Conservation (phyloP, 2,113 vertebrate species). For the Rhea pennata region DNA sequence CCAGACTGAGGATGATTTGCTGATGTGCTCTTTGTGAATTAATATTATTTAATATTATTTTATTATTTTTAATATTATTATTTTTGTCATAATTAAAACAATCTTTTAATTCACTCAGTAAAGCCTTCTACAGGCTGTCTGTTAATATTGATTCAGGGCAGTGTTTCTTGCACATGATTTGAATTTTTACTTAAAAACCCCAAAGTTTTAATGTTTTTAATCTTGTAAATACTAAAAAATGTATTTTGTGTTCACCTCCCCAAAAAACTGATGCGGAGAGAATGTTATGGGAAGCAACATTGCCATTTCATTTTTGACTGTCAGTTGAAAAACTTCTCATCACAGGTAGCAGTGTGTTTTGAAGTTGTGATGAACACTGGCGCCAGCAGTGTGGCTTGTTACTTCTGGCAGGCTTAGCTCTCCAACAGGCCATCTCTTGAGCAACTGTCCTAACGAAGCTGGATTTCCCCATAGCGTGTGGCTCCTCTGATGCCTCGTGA, state of each 20-base stretch:
- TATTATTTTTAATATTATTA: neutral
- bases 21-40: neutral
- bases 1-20: neutral
- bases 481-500: neutral
- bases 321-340: neutral
- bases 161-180: neutral
- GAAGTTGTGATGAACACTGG: neutral
- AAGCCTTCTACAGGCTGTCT: slow-evolving; percentile 1
- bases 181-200: neutral
- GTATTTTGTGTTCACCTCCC: neutral
- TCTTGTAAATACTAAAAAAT: slow-evolving; percentile 8
- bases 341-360: neutral
- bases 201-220: neutral
- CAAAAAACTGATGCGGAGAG: neutral
- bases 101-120: neutral
- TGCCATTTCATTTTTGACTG: neutral
- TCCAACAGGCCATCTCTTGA: neutral
- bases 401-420: neutral
- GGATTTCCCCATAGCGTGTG: neutral
- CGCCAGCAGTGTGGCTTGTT: fast-evolving
- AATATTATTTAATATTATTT: neutral
- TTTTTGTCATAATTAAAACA: neutral
- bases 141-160: neutral
- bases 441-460: neutral
- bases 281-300: neutral